Conservation (phyloP, 2,888 invertebrate genomes). For the Ophraella communa region DNA sequence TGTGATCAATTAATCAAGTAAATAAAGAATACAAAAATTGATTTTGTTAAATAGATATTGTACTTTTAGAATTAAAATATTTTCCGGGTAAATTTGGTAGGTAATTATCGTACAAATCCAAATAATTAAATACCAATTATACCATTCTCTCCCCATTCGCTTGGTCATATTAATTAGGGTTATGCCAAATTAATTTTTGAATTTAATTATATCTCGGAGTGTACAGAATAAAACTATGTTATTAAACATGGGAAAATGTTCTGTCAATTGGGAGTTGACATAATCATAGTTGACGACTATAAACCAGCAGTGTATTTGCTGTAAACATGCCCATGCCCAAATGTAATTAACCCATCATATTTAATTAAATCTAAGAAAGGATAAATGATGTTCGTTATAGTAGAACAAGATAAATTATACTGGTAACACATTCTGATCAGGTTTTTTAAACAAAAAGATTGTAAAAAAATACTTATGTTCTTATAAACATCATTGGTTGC, state of each 20-base stretch:
- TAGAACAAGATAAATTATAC: background rate
- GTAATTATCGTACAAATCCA: background rate
- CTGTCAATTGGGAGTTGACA: background rate
- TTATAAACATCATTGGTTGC: no score
- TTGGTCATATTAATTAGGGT: constrained; percentile 16
- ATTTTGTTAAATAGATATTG: background rate
- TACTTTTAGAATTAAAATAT: background rate
- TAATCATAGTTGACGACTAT: background rate
- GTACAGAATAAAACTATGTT: background rate
- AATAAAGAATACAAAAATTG: no score
- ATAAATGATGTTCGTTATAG: no score
- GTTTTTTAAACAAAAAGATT: no score
- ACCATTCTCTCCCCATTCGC: constrained; percentile 11
- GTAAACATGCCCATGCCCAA: background rate
- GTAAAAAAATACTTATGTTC: no score
- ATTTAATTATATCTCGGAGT: constrained; percentile 1
- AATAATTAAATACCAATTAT: constrained; percentile 20
- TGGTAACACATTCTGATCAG: background rate
- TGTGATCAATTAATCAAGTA: no score
- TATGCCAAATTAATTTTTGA: constrained; percentile 12
- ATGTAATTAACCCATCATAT: background rate
- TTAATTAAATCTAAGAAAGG: background rate
- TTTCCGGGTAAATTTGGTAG: background rate
- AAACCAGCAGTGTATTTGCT: background rate
- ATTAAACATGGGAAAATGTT: background rate